Base-by-base conservation (phyloP, 2,888 invertebrate genomes). In the Melieria crassipennis region DNA sequence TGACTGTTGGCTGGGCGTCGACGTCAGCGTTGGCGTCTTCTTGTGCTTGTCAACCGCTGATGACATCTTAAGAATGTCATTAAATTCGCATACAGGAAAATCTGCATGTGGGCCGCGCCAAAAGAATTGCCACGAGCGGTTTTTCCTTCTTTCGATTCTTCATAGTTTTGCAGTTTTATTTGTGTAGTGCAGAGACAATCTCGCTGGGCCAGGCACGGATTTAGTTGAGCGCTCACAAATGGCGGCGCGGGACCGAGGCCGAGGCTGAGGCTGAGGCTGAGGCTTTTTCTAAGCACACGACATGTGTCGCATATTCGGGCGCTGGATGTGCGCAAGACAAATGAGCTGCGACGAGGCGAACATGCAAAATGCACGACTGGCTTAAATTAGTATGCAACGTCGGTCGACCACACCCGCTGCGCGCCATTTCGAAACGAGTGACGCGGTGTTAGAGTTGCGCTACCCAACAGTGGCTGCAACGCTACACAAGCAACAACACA, bases 41-140 rank as follows among this genome's bases (percentile, higher is more conserved):
- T 48, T 6, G 16, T 6, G 10, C 10, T 73, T 75, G 75, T 71
- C 77, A 81, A 73, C 78, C 79, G 77, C 82, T 82, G 82, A 82
- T 82, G 82, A 83, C 82, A 82, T 83, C 82, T 83, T 82, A 82
- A 82, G 82, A 82, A 82, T 81, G 81, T 82, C 83, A 82, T 83
- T 82, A 82, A 79, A 80, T 82, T 81, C 80, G 78, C 83, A 81
- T 81, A 79, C 78, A 81, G 76, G 75, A 77, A 63, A 79, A 81
- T 79, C 81, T 82, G 77, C 79, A 82, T 79, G 79, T 82, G 80
- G 79, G 78, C 77, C 77, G 81, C 78, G 78, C 79, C 76, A 73
- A 78, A 79, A 79, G 78, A 81, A 80, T 79, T 81, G 81, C 82
- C 81, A 78, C 81, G 81, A 82, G 82, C 80, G 80, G 79, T 30